Evolutionary conservation across 2,797 vertebrate species (phyloP), one percentile per base, ranked within the genome.

Genomic region (Eleutherodactylus coqui): DNA sequence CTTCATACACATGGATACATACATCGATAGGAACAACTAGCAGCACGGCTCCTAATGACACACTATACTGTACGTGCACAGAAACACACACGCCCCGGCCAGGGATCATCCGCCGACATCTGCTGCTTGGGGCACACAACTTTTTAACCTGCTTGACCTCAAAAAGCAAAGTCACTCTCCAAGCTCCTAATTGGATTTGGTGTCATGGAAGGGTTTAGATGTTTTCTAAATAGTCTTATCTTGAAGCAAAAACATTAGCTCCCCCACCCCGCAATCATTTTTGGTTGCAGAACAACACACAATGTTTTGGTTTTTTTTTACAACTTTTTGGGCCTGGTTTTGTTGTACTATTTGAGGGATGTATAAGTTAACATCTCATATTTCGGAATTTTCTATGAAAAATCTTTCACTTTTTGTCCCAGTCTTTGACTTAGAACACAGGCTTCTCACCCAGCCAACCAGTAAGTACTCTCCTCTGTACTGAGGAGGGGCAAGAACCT

Each of bases 11-110:
- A 27, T 19, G 27, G 76, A 27, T 78, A 27, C 34, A 41, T 79
- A 60, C 53, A 60, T 58, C 5, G 13, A n/a, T 10, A 58, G 38
- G 24, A 55, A 19, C 1, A 53, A 78, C 38, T 36, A 4, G n/a
- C 51, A 16, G 53, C 75, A 78, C 53, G 76, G 60, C 41, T 29
- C 13, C 24, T 53, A 7, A 34, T 41, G 32, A 41, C 29, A 76
- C 75, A 0, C 24, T 41, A 4, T 53, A 29, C 53, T 79, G 21
- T 79, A 60, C 53, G 76, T 79, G 76, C 53, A 9, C 76, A 79
- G 13, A 78, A 8, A 43, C 53, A 78, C 76, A 79, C 53, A 13
- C 51, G 29, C 7, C 16, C 62, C 11, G 29, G 11, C 32, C 36
- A n/a, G 49, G 16, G 29, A 60, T 79, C 51, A 5, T 60, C 53